Percentiles rank a stretch among this genome's conserved stretches.
These are phyloP conservation scores for Numenius phaeopus DNA, from an alignment of 2,797 vertebrate species.

Conservation along the genomic window DNA sequence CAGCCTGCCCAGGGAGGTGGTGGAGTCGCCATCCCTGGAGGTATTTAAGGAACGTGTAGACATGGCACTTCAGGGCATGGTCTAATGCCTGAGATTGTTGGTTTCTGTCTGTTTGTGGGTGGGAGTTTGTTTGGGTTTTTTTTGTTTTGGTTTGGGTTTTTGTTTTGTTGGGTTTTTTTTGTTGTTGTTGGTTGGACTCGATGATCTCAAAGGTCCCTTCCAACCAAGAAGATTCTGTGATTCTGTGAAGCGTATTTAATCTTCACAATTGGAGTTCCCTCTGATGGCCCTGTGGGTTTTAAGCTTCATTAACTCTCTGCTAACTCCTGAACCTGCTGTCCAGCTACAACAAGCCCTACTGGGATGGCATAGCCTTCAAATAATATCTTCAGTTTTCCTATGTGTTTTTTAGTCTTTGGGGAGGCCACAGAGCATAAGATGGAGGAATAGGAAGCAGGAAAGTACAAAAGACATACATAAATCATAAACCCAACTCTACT, in stretches of 20 bases:
- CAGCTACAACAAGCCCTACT: not conserved
- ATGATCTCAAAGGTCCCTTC: too few relatives aligned
- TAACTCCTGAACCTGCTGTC: not conserved
- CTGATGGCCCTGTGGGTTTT: not conserved
- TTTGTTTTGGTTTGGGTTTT: too few relatives aligned
- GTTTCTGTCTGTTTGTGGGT: too few relatives aligned
- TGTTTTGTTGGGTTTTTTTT: too few relatives aligned
- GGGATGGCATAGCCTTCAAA: not conserved
- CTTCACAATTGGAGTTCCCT: not conserved
- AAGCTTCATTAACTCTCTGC: not conserved
- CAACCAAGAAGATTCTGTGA: too few relatives aligned
- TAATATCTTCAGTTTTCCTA: not conserved
- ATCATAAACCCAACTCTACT: not conserved
- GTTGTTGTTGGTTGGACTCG: too few relatives aligned
- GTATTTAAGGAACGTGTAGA: too few relatives aligned
- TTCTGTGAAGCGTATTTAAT: not conserved
- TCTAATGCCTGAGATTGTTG: too few relatives aligned
- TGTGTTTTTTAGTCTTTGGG: not conserved
- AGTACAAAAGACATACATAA: not conserved
- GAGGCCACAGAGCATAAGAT: not conserved
- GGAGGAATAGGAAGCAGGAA: not conserved
- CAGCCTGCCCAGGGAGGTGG: too few relatives aligned
- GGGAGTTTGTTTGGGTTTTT: too few relatives aligned
- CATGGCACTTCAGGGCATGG: too few relatives aligned
- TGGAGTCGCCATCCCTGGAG: too few relatives aligned